Evolutionary conservation across 2,888 invertebrate genomes (phyloP).

Genomic region (Scaptomyza caliginosa): DNA sequence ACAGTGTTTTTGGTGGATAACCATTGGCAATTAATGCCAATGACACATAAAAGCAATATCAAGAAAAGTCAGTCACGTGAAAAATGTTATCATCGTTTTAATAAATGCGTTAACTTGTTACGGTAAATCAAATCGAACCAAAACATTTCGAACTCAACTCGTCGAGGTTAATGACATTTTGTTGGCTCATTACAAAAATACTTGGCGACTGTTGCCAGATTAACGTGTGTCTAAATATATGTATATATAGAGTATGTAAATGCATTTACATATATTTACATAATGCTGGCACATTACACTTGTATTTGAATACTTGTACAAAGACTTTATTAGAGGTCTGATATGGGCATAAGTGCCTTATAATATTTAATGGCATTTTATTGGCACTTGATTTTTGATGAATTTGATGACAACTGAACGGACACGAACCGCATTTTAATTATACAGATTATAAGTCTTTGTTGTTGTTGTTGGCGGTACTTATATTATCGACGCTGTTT

Average conservation of each 20-base stretch:
- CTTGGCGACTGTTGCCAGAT: conserved; percentile 29
- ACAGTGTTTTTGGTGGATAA: neutral
- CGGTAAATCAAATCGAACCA: conserved; percentile 32
- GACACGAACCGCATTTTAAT: conserved; percentile 31
- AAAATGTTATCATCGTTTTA: conserved; percentile 27
- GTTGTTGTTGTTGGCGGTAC: conserved; percentile 15
- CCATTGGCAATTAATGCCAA: conserved; percentile 16
- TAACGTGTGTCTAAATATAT: conserved; percentile 44
- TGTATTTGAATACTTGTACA: neutral
- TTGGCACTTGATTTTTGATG: conserved; percentile 18
- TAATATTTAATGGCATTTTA: conserved; percentile 3
- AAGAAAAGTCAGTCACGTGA: conserved; percentile 43
- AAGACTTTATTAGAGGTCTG: neutral
- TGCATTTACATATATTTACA: conserved; percentile 4
- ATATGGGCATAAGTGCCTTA: conserved; percentile 7
- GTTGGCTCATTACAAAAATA: neutral
- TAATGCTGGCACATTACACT: neutral
- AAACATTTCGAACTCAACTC: conserved; percentile 35
- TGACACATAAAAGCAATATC: conserved; percentile 26
- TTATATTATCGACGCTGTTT: conserved; percentile 36
- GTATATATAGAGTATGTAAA: too few relatives aligned
- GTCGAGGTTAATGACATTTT: conserved; percentile 72
- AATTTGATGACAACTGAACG: conserved; percentile 31
- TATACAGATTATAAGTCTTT: neutral
- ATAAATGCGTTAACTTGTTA: conserved; percentile 35